Base-by-base conservation (phyloP, 2,888 invertebrate species). In the Carterocephalus palaemon region DNA sequence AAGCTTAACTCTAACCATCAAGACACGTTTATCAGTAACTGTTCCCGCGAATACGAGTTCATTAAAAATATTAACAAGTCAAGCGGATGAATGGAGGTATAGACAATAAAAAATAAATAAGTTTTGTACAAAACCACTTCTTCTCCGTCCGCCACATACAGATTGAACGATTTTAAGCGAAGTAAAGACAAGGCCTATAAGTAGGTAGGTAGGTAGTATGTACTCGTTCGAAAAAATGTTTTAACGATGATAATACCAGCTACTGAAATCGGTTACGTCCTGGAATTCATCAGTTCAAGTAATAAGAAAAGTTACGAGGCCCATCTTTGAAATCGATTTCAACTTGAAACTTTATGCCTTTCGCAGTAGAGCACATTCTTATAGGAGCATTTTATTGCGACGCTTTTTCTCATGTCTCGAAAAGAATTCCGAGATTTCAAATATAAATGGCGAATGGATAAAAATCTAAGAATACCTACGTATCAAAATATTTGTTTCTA, bases 361-460 rank as follows among this genome's bases (percentile, higher is more conserved):
- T 48, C 49, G 43, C 47, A 59, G 64, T 64, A 65, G 59, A 62
- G 20, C 16, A 50, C 32, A 51, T 58, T 49, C 57, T 63, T 57
- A 51, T 52, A 49, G 49, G 54, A 47, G 46, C 57, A 46, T 42
- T 50, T 50, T 38, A 38, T 17, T 50, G 49, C 60, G 50, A 49
- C 47, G 48, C 56, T 79, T 78, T 78, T 81, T 77, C 66, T 65
- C 62, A 53, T 56, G 57, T 64, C 68, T 67, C 62, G 56, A 56
- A 79, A 75, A 73, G 78, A 80, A 80, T 82, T 69, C 77, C 72
- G 56, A 64, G 70, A 63, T 72, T 70, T 65, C 67, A 70, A 75
- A 70, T 74, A 73, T 71, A 74, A 72, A 73, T 61, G 68, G 68
- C 65, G 61, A 61, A 65, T 68, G 72, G 68, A 73, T 71, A 69